Percentiles rank a stretch among this genome's conserved stretches.
These are phyloP conservation scores for Dendrolimus punctatus DNA, from an alignment of 1,140 invertebrate species.

Conservation along the genomic window DNA sequence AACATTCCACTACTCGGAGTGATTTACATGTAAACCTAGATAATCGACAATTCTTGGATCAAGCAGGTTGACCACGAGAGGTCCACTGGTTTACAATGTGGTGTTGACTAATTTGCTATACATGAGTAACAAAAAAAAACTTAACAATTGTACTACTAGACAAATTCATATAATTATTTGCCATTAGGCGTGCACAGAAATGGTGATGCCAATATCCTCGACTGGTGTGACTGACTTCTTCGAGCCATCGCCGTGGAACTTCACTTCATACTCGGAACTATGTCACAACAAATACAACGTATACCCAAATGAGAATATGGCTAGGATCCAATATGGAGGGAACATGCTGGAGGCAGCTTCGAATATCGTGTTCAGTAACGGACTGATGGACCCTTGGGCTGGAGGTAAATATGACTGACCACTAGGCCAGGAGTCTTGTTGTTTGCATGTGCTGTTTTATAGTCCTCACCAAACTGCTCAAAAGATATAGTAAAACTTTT, in stretches of 20 bases:
- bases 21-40: too few relatives aligned
- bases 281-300: constrained; percentile 83
- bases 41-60: too few relatives aligned
- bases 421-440: too few relatives aligned
- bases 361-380: constrained; percentile 95
- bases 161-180: constrained; percentile 32
- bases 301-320: constrained; percentile 77
- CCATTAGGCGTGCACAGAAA: constrained; percentile 91
- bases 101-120: too few relatives aligned
- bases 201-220: constrained; percentile 94
- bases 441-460: too few relatives aligned
- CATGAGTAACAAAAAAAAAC: too few relatives aligned
- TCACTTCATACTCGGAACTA: constrained; percentile 74
- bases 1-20: too few relatives aligned
- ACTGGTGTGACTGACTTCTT: constrained; percentile 89
- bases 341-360: constrained; percentile 75
- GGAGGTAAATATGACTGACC: constrained; percentile 49
- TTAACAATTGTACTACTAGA: too few relatives aligned
- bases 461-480: too few relatives aligned
- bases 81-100: too few relatives aligned
- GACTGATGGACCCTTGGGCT: constrained; percentile 94
- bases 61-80: too few relatives aligned
- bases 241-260: constrained; percentile 83
- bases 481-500: too few relatives aligned
- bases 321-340: constrained; percentile 87